Conservation (phyloP, 2,113 vertebrate species). For the Heterotilapia buettikoferi region DNA sequence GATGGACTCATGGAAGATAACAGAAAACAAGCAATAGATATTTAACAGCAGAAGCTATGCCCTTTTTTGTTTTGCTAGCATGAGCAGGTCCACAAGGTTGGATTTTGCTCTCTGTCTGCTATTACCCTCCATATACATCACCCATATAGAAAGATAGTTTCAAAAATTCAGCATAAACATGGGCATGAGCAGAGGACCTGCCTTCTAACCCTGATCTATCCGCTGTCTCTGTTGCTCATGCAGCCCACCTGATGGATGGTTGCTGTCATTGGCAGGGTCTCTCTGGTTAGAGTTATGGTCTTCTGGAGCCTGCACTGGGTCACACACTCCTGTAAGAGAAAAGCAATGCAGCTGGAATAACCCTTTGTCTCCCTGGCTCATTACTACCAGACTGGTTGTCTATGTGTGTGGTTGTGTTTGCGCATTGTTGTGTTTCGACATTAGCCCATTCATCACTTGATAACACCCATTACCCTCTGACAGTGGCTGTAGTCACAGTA, state of each 20-base stretch:
- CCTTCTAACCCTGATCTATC: not conserved
- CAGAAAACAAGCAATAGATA: not conserved
- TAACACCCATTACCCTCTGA: slow-evolving; percentile 47
- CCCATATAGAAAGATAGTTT: not conserved
- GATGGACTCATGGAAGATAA: not conserved
- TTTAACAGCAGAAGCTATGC: not conserved
- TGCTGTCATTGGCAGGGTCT: slow-evolving; percentile 21
- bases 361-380: slow-evolving; percentile 34
- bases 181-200: not conserved
- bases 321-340: slow-evolving; percentile 33
- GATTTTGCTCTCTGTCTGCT: not conserved
- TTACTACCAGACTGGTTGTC: not conserved
- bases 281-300: slow-evolving; percentile 45
- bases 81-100: not conserved
- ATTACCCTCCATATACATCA: not conserved
- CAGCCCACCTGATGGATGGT: slow-evolving; percentile 37
- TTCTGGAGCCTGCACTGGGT: slow-evolving; percentile 28
- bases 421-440: not conserved
- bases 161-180: not conserved
- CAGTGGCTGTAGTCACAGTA: slow-evolving; percentile 27
- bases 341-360: slow-evolving; percentile 25
- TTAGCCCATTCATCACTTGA: slow-evolving; percentile 54
- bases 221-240: not conserved
- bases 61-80: not conserved
- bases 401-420: not conserved